Percentiles rank a stretch among this genome's conserved stretches.
Conservation (phyloP, 2,888 invertebrate genomes). For the Isoperla grammatica region DNA sequence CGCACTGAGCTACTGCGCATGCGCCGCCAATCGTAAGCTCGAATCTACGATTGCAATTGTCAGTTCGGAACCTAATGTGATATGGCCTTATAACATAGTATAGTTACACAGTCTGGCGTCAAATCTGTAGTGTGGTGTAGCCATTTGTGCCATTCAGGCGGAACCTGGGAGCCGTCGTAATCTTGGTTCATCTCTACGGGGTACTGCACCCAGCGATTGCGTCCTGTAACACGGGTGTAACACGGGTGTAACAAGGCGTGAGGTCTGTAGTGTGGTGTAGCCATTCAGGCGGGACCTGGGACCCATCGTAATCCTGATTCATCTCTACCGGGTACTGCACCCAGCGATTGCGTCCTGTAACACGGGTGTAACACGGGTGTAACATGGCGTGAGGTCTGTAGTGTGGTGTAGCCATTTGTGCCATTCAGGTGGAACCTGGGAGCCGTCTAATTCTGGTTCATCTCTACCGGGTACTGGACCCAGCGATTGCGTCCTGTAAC, state of each 20-base stretch:
- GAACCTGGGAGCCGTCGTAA: constrained; percentile 80
- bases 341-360: constrained; percentile 87
- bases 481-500: constrained; percentile 79
- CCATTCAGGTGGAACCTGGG: constrained; percentile 95
- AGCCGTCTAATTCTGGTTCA: constrained; percentile 72
- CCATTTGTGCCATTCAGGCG: constrained; percentile 98
- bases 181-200: constrained; percentile 67
- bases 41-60: too few relatives aligned
- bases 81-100: too few relatives aligned
- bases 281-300: constrained; percentile 95
- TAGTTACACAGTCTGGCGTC: constrained; percentile 49
- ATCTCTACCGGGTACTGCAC: constrained; percentile 76
- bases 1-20: too few relatives aligned
- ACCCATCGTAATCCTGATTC: constrained; percentile 71
- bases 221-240: constrained; percentile 53
- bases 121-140: constrained; percentile 88
- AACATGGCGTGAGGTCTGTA: constrained; percentile 66
- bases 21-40: too few relatives aligned
- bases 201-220: constrained; percentile 95
- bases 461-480: constrained; percentile 79
- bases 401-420: constrained; percentile 97
- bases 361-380: too few relatives aligned
- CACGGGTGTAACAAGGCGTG: too few relatives aligned
- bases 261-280: constrained; percentile 88
- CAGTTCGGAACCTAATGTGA: too few relatives aligned